Evolutionary conservation across 2,888 invertebrate genomes (phyloP).

Genomic region (Mythimna albipuncta): DNA sequence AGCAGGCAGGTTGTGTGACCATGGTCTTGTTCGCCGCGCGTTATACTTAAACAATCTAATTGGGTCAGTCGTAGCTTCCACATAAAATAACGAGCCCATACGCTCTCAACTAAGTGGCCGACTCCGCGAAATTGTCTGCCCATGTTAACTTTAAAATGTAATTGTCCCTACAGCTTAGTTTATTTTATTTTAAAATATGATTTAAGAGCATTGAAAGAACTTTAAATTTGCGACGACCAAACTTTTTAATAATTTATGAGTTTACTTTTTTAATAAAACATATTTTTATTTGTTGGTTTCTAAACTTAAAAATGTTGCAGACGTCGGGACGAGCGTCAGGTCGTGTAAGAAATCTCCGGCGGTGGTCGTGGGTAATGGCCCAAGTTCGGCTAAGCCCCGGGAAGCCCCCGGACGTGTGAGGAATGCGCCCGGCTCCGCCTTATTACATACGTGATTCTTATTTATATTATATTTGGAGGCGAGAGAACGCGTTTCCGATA

Average conservation of each 20-base stretch:
- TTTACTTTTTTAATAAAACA: slow-evolving; percentile 55
- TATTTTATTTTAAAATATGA: slow-evolving; percentile 20
- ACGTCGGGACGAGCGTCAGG: slow-evolving; percentile 68
- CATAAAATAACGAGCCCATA: slow-evolving; percentile 51
- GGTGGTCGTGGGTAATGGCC: slow-evolving; percentile 82
- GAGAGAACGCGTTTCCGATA: slow-evolving; percentile 78
- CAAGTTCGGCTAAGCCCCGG: slow-evolving; percentile 86
- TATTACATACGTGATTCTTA: slow-evolving; percentile 91
- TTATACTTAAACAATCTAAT: slow-evolving; percentile 74
- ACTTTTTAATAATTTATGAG: slow-evolving; percentile 41
- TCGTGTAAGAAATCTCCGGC: slow-evolving; percentile 75
- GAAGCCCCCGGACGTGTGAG: slow-evolving; percentile 86
- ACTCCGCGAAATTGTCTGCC: not conserved
- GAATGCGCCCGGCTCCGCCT: slow-evolving; percentile 83
- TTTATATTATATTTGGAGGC: slow-evolving; percentile 86
- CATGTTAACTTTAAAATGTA: not conserved
- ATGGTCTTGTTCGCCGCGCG: slow-evolving; percentile 30
- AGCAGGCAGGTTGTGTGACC: slow-evolving; percentile 1
- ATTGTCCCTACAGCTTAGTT: not conserved
- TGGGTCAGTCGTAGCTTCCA: slow-evolving; percentile 65
- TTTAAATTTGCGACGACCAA: slow-evolving; percentile 22
- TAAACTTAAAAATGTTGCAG: slow-evolving; percentile 69
- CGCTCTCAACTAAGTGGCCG: slow-evolving; percentile 15
- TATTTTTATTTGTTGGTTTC: slow-evolving; percentile 46
- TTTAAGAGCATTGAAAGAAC: slow-evolving; percentile 10